phyloP scores from a whole-genome alignment of 2,888 invertebrate species.

The Conops quadrifasciatus region DNA sequence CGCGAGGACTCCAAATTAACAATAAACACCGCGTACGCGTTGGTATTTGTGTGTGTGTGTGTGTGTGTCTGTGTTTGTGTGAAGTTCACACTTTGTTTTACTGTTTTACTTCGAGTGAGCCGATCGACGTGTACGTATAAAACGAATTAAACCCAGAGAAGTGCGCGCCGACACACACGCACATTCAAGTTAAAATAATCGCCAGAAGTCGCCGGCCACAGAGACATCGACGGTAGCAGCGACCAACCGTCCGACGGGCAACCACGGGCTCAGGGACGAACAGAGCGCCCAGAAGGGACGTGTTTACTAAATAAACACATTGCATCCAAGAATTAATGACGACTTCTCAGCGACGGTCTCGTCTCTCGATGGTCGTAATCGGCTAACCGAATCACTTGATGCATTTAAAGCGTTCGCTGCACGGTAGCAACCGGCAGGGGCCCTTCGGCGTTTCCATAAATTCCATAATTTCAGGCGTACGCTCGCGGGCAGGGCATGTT shows the following conservation, averaged over 20 bases:
- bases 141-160: slow-evolving; percentile 38
- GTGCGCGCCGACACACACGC: slow-evolving; percentile 26
- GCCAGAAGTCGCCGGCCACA: background rate
- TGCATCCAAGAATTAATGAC: background rate
- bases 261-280: slow-evolving; percentile 6
- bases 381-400: slow-evolving; percentile 41
- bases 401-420: slow-evolving; percentile 30
- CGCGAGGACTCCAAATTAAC: background rate
- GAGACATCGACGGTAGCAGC: background rate
- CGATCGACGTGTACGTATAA: slow-evolving; percentile 26
- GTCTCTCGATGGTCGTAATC: slow-evolving; percentile 38
- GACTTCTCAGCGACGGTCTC: no score
- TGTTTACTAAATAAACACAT: no score
- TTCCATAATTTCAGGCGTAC: slow-evolving; percentile 39
- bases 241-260: slow-evolving; percentile 5
- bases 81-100: slow-evolving; percentile 26
- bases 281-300: background rate
- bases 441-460: slow-evolving; percentile 24
- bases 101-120: slow-evolving; percentile 2
- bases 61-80: slow-evolving; percentile 2
- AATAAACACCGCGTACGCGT: slow-evolving; percentile 5
- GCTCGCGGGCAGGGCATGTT: background rate
- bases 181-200: slow-evolving; percentile 7
- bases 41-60: background rate
- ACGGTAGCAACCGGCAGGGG: background rate